Evolutionary conservation across 2,888 invertebrate genomes (phyloP).

Genomic region (Neoascia interrupta): DNA sequence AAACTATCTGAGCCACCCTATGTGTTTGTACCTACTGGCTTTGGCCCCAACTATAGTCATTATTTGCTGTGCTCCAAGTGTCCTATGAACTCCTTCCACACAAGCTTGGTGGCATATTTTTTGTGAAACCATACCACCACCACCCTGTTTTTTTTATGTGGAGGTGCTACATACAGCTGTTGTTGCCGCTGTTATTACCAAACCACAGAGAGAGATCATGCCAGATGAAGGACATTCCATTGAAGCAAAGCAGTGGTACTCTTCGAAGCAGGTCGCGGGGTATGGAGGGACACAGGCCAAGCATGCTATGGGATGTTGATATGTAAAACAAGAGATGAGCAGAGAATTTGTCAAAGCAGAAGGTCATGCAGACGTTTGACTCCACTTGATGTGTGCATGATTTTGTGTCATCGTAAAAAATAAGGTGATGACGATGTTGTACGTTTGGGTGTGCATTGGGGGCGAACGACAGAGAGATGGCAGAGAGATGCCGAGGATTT

Average conservation of each 20-base stretch:
- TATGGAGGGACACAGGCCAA: neutral
- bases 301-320: constrained; percentile 13
- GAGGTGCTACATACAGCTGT: constrained; percentile 60
- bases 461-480: neutral
- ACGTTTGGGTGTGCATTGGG: neutral
- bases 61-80: constrained; percentile 3
- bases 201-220: constrained; percentile 59
- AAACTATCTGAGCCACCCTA: neutral
- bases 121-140: constrained; percentile 13
- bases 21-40: constrained; percentile 5
- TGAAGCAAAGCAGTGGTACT: constrained; percentile 7
- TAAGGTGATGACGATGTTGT: constrained; percentile 13
- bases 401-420: constrained; percentile 45
- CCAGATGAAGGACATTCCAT: constrained; percentile 66
- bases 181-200: constrained; percentile 54
- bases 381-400: constrained; percentile 69
- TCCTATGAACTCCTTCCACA: constrained; percentile 26
- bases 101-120: constrained; percentile 21
- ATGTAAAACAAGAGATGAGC: constrained; percentile 61
- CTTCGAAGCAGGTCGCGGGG: no score
- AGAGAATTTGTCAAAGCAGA: constrained; percentile 65
- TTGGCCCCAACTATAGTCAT: constrained; percentile 1
- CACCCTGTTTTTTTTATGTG: constrained; percentile 9
- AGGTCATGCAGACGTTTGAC: constrained; percentile 69
- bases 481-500: constrained; percentile 6